These are phyloP conservation scores for Hippocampus barbouri DNA, from an alignment of 2,113 vertebrate genomes.

Conservation along the genomic window DNA sequence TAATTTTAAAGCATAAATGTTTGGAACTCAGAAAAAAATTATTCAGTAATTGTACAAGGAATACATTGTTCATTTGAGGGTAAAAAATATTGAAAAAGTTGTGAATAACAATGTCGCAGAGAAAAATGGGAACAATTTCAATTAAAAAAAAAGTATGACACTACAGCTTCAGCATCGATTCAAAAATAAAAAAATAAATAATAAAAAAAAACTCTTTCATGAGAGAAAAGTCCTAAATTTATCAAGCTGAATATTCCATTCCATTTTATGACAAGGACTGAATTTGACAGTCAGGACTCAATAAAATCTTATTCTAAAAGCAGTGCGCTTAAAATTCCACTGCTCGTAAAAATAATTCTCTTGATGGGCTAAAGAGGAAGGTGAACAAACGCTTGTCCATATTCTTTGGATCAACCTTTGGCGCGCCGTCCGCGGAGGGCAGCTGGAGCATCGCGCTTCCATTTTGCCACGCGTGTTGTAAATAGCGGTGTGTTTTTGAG, in stretches of 20 bases:
- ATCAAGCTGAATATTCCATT: not conserved
- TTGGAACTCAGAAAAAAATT: too few species aligned
- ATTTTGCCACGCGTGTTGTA: not conserved
- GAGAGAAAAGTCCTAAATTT: not conserved
- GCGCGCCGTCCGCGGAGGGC: not conserved
- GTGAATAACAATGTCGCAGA: too few species aligned
- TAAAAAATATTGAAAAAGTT: too few species aligned
- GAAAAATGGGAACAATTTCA: too few species aligned
- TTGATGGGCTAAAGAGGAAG: not conserved
- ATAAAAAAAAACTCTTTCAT: too few species aligned
- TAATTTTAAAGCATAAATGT: too few species aligned
- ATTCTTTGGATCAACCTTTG: not conserved
- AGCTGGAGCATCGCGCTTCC: not conserved
- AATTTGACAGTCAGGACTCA: not conserved
- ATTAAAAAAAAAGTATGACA: too few species aligned
- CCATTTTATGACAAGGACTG: not conserved
- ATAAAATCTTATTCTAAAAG: not conserved
- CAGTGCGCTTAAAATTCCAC: too few species aligned
- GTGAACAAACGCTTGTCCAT: not conserved
- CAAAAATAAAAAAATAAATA: too few species aligned
- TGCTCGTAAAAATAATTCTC: not conserved
- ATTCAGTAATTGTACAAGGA: too few species aligned
- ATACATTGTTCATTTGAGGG: too few species aligned
- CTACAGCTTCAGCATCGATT: not conserved
- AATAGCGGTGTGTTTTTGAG: slow-evolving; percentile 41